phyloP scores from a whole-genome alignment of 2,888 invertebrate species.

The Scaptomyza tumidula region DNA sequence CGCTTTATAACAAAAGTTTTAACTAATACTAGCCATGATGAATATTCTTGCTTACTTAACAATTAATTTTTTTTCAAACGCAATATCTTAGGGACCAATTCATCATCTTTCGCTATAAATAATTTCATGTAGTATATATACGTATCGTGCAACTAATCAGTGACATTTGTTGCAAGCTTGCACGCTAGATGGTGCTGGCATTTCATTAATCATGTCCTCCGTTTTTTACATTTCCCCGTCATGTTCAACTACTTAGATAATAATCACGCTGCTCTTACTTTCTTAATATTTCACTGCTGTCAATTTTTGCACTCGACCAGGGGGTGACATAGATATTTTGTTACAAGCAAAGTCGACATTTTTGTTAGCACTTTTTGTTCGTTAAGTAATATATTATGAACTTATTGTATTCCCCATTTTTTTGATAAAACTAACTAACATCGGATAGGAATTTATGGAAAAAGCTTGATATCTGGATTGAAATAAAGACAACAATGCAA shows the following conservation, averaged over 20 bases:
- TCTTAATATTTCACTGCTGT: slow-evolving; percentile 62
- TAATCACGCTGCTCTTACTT: slow-evolving; percentile 55
- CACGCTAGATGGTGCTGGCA: slow-evolving; percentile 38
- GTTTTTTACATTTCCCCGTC: slow-evolving; percentile 67
- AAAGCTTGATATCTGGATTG: no score
- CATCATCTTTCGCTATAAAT: not conserved
- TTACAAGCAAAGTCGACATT: not conserved
- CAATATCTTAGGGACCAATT: not conserved
- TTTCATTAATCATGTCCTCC: slow-evolving; percentile 65
- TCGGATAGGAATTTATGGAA: no score
- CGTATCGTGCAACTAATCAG: slow-evolving; percentile 20
- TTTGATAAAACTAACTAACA: not conserved
- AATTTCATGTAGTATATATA: not conserved
- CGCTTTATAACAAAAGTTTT: not conserved
- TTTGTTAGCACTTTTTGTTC: not conserved
- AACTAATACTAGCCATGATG: not conserved
- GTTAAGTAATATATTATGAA: not conserved
- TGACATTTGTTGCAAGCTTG: slow-evolving; percentile 31
- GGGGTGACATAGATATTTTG: not conserved
- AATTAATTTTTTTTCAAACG: not conserved
- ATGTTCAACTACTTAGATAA: slow-evolving; percentile 79
- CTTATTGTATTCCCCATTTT: not conserved
- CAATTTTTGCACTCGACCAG: slow-evolving; percentile 8
- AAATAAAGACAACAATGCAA: no score
- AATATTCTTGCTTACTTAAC: not conserved